Percentiles rank a stretch among this genome's conserved stretches.
Conservation (phyloP, 2,888 invertebrate species). For the Stenotaenia linearis region DNA sequence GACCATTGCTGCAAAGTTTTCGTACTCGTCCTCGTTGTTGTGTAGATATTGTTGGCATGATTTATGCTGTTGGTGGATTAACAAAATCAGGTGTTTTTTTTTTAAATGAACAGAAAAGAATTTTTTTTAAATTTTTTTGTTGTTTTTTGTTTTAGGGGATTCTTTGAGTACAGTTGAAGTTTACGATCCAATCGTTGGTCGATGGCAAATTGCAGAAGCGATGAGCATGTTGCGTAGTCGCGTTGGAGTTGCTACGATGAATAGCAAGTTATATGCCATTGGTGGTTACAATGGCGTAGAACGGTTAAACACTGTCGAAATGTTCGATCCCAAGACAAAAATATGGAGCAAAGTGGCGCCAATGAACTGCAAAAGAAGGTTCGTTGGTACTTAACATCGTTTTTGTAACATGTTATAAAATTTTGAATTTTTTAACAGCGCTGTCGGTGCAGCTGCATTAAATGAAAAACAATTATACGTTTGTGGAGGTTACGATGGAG, state of each 20-base stretch:
- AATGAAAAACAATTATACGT: conserved; percentile 69
- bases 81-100: conserved; percentile 61
- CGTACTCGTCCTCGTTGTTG: conserved; percentile 69
- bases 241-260: conserved; percentile 76
- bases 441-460: conserved; percentile 72
- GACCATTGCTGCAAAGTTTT: conserved; percentile 69
- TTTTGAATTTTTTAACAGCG: conserved; percentile 51
- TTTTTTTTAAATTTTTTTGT: neutral
- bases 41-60: conserved; percentile 66
- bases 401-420: neutral
- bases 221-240: conserved; percentile 78
- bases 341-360: conserved; percentile 70
- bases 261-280: conserved; percentile 71
- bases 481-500: conserved; percentile 79
- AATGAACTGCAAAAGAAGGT: conserved; percentile 76
- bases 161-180: conserved; percentile 78
- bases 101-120: too few relatives aligned
- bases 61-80: conserved; percentile 79
- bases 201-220: conserved; percentile 71
- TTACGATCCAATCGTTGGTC: conserved; percentile 63
- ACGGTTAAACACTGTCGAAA: conserved; percentile 74
- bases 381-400: too few relatives aligned
- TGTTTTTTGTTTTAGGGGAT: conserved; percentile 53
- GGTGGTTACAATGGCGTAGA: conserved; percentile 78
- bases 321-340: conserved; percentile 66